Conservation (phyloP, 2,113 vertebrate species). For the Tursiops truncatus region DNA sequence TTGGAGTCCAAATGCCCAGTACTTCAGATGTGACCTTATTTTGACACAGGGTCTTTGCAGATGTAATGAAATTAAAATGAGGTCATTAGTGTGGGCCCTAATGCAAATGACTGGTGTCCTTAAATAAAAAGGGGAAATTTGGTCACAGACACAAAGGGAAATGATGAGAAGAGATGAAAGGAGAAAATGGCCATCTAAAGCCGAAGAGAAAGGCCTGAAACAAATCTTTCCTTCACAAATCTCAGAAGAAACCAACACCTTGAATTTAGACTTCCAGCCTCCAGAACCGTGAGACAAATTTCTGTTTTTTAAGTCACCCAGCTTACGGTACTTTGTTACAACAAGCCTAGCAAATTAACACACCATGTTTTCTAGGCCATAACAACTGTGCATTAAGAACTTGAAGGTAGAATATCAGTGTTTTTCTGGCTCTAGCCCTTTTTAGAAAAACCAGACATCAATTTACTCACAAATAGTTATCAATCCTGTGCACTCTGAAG, state of each 20-base stretch:
- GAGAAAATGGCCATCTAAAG: background rate
- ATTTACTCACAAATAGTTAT: background rate
- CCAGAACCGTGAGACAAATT: background rate
- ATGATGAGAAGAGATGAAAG: background rate
- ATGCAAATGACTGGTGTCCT: background rate
- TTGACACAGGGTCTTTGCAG: background rate
- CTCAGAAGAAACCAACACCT: background rate
- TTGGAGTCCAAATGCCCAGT: background rate
- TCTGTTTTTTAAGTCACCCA: background rate
- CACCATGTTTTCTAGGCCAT: background rate
- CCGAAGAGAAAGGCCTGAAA: background rate
- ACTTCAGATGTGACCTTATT: background rate
- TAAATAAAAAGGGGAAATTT: background rate
- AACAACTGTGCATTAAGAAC: background rate
- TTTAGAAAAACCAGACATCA: background rate
- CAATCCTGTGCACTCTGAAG: background rate
- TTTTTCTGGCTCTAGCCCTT: background rate
- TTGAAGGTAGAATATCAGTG: background rate
- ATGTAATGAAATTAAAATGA: background rate
- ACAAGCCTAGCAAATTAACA: background rate
- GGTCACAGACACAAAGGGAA: background rate
- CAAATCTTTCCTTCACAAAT: too few species aligned
- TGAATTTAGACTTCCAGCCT: background rate
- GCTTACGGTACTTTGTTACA: too few species aligned
- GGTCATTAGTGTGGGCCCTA: background rate